A percentile compares a stretch with the other conserved stretches of the same genome.
Evolutionary conservation across 2,888 invertebrate genomes (phyloP).

Genomic region (Drosophila ustulata): DNA sequence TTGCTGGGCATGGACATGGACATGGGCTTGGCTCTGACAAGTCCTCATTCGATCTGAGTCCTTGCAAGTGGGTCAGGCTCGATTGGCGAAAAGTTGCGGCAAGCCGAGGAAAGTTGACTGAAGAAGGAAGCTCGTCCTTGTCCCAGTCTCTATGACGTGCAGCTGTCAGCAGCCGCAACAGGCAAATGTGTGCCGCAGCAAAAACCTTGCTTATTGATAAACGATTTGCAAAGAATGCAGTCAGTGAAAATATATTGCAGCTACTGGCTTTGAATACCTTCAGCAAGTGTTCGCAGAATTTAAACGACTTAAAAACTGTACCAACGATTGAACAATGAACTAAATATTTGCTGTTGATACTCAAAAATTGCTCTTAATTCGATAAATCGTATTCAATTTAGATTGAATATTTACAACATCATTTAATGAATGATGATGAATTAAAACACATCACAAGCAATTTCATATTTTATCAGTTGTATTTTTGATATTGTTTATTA

Average conservation of each 20-base stretch:
- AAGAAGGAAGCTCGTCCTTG: conserved; percentile 48
- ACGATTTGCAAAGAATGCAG: conserved; percentile 41
- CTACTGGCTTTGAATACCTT: neutral
- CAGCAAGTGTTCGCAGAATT: neutral
- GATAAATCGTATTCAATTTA: neutral
- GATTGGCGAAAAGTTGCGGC: conserved; percentile 6
- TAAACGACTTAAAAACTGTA: neutral
- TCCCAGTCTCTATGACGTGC: conserved; percentile 50
- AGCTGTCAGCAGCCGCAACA: conserved; percentile 57
- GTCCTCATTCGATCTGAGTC: conserved; percentile 52
- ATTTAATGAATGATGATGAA: too few species aligned
- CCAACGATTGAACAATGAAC: neutral
- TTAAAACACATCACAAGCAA: too few species aligned
- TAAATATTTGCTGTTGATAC: neutral
- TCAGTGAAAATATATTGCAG: conserved; percentile 12
- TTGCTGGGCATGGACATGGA: conserved; percentile 16
- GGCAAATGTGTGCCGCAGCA: conserved; percentile 31
- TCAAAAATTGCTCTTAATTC: neutral
- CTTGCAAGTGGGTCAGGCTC: conserved; percentile 62
- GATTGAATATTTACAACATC: too few species aligned
- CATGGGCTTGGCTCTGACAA: conserved; percentile 60
- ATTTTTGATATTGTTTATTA: too few species aligned
- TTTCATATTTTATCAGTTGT: too few species aligned
- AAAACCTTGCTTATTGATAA: conserved; percentile 57
- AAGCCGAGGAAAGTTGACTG: neutral